phyloP scores from a whole-genome alignment of 2,797 vertebrate species.

The Tragopan temminckii region DNA sequence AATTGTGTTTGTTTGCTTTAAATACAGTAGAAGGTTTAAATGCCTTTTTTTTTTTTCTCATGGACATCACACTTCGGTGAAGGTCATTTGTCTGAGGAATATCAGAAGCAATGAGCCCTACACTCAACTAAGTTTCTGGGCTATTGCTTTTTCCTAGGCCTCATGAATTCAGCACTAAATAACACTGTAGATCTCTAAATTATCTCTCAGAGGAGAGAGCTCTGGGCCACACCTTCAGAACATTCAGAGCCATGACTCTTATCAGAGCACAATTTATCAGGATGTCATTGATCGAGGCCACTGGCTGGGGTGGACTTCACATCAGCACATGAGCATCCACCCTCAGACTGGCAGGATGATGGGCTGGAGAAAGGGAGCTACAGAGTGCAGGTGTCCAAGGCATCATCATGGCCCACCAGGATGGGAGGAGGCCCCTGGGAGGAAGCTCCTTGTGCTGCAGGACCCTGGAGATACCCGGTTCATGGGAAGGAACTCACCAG shows the following conservation, averaged over 20 bases:
- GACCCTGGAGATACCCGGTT: not conserved
- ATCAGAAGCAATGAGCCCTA: not conserved
- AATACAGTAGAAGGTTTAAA: not conserved
- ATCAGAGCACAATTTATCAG: not conserved
- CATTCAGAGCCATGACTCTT: not conserved
- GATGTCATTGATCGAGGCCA: accelerated
- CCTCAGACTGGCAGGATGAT: not conserved
- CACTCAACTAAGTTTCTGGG: not conserved
- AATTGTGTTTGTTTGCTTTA: not conserved
- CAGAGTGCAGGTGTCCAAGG: not conserved
- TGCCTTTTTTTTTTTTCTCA: not conserved
- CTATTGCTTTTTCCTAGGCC: not conserved
- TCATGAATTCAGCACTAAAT: not conserved
- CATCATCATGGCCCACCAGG: not conserved
- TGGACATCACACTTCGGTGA: not conserved
- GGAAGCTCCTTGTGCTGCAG: not conserved
- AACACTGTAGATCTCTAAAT: not conserved
- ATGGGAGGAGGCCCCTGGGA: accelerated
- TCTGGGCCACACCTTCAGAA: not conserved
- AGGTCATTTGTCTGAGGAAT: not conserved
- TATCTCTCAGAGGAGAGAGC: not conserved
- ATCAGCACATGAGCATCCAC: accelerated
- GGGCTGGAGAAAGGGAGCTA: not conserved
- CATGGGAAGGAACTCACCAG: not conserved
- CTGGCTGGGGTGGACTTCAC: too few relatives aligned